Evolutionary conservation across 2,797 vertebrate genomes (phyloP), one percentile per base, ranked within the genome.

Genomic region (Acomys russatus): DNA sequence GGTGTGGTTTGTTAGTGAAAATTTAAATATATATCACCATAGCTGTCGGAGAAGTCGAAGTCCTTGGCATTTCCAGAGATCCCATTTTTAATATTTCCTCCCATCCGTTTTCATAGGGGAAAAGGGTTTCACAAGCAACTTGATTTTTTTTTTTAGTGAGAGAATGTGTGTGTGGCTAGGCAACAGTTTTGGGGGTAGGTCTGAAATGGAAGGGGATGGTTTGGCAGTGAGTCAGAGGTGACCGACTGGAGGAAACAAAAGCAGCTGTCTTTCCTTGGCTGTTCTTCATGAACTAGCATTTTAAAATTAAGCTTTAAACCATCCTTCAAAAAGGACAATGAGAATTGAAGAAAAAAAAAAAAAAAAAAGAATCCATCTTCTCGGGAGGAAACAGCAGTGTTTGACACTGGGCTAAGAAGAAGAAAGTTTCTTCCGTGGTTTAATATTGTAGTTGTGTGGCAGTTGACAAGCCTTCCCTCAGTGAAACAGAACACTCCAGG

Each of bases 261-360:
- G 91, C 51, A 63, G 11, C 79, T 38, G 49, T 89, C 79, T 95
- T 23, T 91, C 77, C 93, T 92, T 49, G 66, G 68, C 82, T 90
- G 30, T 25, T 93, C 64, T 92, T 92, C 49, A 23, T 49, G 22
- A 87, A 91, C 84, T 64, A 83, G 68, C 56, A 44, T 91, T 93
- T 96, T 68, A 86, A 96, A 96, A 92, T 96, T 88, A 90, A 93
- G 90, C 89, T 92, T 88, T 89, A 22, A 85, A 90, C 83, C 74
- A 82, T 90, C 63, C 30, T 95, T 82, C 25, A 70, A 94, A 95
- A 94, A 91, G 25, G 44, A 95, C 82, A 95, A 64, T 74, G 90
- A 44, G 44, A 86, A 73, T 22, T 91, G 9, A 35, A 61, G 66
- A 79, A 68, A 35, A 30, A 87, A n/a, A 88, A 63, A 35, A 3